Base-by-base conservation (phyloP, 2,888 invertebrate genomes). In the Rapana venosa region DNA sequence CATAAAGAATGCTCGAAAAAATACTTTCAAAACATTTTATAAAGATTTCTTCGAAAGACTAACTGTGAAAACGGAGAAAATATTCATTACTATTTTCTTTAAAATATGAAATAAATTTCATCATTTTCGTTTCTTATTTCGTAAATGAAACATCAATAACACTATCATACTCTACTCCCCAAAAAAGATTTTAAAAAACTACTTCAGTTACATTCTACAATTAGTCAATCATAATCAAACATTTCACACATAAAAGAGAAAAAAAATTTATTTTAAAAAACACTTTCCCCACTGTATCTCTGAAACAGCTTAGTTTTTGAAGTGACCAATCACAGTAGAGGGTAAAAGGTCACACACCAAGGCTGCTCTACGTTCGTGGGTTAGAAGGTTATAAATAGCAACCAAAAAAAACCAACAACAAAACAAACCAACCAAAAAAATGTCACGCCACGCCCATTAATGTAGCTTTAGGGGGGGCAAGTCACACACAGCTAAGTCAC, bases 281-380 rank as follows among this genome's bases (percentile, higher is more conserved):
- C n/a, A 8, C 26, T n/a, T 11, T 83, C 11, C 81, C 81, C 77
- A 86, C 58, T 66, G 20, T 11, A 32, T 61, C n/a, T 61, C 32
- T 13, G 61, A 86, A 61, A 86, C 86, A 84, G 58, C 84, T 84
- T 58, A 84, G 84, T 58, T 84, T 84, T 58, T 58, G 30, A 58
- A 56, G 84, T 84, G 84, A 84, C 84, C 84, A 84, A 30, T 84
- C 84, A 58, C 26, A 84, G 47, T 36, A 61, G 74, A 30, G 22
- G 30, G 87, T 88, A 56, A 58, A 56, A 79, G 79, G 79, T 81
- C 88, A 58, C 77, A 58, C 30, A 61, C 61, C 88, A 79, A 88
- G 79, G 81, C 88, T 88, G 88, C 81, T 88, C 88, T 88, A 88
- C 88, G 79, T 6, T 13, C 15, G 77, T 30, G 77, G 88, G 88